Conservation (phyloP, 1,140 invertebrate species). For the Brachionus rotundiformis region DNA sequence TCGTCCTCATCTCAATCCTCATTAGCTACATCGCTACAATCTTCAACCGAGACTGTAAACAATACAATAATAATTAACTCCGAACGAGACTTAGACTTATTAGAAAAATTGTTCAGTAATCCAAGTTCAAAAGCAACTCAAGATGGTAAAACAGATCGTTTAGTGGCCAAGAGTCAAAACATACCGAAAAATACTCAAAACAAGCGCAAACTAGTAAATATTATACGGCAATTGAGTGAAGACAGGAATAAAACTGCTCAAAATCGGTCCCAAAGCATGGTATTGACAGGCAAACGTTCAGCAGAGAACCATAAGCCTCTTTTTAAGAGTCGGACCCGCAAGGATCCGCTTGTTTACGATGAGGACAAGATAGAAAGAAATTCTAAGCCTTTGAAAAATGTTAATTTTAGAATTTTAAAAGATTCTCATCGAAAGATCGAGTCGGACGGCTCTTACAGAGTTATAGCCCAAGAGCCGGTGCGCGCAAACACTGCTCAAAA, state of each 20-base stretch:
- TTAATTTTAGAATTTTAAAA: slow-evolving; percentile 47
- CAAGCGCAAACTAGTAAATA: background rate
- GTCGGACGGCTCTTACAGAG: background rate
- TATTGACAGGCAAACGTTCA: background rate
- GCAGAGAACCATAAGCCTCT: background rate
- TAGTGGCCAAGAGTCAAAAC: background rate
- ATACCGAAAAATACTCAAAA: background rate
- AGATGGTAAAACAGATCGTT: background rate
- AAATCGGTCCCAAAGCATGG: background rate
- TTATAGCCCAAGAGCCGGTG: background rate
- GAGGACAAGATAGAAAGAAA: background rate
- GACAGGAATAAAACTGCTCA: background rate
- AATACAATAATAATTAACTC: slow-evolving; percentile 6
- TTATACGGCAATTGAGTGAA: background rate
- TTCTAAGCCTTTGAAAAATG: slow-evolving; percentile 34
- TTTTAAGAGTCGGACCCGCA: background rate
- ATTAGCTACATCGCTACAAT: slow-evolving; percentile 13
- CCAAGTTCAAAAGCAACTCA: background rate
- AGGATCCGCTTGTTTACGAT: background rate
- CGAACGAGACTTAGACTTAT: background rate
- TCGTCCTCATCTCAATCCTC: slow-evolving; percentile 26
- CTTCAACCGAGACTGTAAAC: slow-evolving; percentile 1
- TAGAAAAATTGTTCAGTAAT: slow-evolving; percentile 13
- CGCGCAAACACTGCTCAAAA: background rate
- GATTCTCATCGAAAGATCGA: background rate